Evolutionary conservation across 2,113 vertebrate species (phyloP), one percentile per base, ranked within the genome.

Genomic region (Sinocyclocheilus rhinocerous): DNA sequence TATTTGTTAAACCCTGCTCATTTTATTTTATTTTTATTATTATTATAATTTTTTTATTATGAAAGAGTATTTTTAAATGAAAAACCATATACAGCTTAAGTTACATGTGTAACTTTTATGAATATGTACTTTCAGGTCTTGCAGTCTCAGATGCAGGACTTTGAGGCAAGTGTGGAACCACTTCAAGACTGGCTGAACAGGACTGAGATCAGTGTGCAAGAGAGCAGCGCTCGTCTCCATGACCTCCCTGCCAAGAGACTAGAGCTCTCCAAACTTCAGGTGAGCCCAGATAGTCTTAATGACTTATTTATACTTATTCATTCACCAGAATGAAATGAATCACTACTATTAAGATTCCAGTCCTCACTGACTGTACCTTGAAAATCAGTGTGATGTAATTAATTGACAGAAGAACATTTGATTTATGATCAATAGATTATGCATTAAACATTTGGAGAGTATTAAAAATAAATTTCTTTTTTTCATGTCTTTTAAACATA

Each of bases 191-290:
- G 98, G 97, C 93, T 99, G 84, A 96, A 93, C 85, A 92, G 93
- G 89, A 97, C 97, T 0, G 97, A 98, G 90, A 93, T 92, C 89
- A 90, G 88, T 84, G 95, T 98, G 12, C 97, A 96, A 36, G 96
- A 96, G 84, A 97, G 97, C 92, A 97, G 95, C 73, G 92, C 93
- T 85, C 95, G 96, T 5, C 96, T 99, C 2, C 96, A 97, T 0
- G 97, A 99, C 85, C 95, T 99, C 59, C 93, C 96, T 0, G 95
- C 97, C 26, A 99, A 99, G 93, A 97, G 92, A 85, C 94, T 96
- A 85, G 97, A 99, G 76, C 97, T 98, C 75, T 95, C 96, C 85
- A 98, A 97, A 86, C 93, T 99, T n/a, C 97, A 99, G 98, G 98
- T 99, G 93, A 5, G 6, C 36, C 6, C 67, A 78, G 22, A 24